Base-by-base conservation (phyloP, 1,140 invertebrate species). In the Brachionus rubens region DNA sequence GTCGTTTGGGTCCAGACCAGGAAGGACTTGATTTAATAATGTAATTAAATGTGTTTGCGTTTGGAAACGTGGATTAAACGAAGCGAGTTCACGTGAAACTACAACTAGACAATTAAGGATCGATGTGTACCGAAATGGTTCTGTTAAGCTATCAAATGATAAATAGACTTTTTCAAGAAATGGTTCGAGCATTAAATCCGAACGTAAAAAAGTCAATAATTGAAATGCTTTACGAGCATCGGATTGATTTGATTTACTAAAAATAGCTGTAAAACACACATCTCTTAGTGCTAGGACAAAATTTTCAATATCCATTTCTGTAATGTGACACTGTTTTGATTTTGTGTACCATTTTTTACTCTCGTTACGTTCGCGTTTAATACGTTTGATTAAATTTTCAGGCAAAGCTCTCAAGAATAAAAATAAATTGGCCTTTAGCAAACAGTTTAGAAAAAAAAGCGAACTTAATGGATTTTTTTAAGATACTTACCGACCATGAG, bases 1-100 rank as follows among this genome's bases (percentile, higher is more conserved):
- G 83, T 96, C 94, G 80, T 96, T 97, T 0, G 91, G 89, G 85
- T 97, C 93, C 47, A 96, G 90, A 5, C 92, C 92, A 0, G 93
- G 93, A 12, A 96, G 82, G 0, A 90, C 86, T 1, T 89, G 88
- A 79, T 91, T 88, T 2, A 96, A 83, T 3, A 96, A 83, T 1
- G 91, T 91, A 3, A 96, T 86, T 0, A 94, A 89, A 80, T 94
- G 90, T 0, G 88, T 88, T 28, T 90, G 89, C 12, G 92, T 92
- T 81, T 91, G 90, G 72, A 86, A 82, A 75, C 82, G 82, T 3
- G 77, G 75, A 43, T 79, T 82, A 79, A 82, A 83, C 77, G 88
- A 84, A 75, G 86, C 83, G 4, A 88, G 86, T 3, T 90, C 75
- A 88, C 89, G 85, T 4, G 89, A 88, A 0, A 92, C 88, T 3